Conservation (phyloP, 35 echinoderm and acorn worm species). For the Strongylocentrotus purpuratus region DNA sequence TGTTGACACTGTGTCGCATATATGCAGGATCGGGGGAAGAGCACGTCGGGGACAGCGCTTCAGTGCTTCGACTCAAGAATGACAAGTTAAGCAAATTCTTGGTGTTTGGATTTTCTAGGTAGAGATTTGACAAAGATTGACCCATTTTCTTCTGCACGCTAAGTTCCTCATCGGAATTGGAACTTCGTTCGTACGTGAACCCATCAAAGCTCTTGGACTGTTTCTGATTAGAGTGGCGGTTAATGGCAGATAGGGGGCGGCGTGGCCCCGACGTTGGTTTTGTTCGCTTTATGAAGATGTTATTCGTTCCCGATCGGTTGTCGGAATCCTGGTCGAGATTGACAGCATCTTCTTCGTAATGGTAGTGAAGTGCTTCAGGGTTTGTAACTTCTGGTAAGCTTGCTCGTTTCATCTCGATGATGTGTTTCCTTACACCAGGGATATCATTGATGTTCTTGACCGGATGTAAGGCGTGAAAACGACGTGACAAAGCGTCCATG, state of each 20-base stretch:
- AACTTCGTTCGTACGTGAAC: conserved; percentile 11
- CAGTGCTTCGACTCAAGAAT: conserved; percentile 31
- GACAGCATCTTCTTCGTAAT: neutral
- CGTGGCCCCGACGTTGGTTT: neutral
- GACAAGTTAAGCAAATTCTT: conserved; percentile 37
- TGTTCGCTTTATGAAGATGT: conserved; percentile 14
- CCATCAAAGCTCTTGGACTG: conserved; percentile 47
- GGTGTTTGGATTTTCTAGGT: neutral
- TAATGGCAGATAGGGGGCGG: conserved; percentile 36
- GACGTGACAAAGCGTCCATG: conserved; percentile 23
- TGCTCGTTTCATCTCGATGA: conserved; percentile 10
- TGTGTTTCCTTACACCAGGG: neutral
- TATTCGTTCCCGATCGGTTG: neutral
- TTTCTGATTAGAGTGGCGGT: neutral
- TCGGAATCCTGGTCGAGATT: neutral
- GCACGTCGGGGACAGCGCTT: neutral
- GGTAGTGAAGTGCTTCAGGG: neutral
- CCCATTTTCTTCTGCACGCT: conserved; percentile 12
- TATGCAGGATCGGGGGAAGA: neutral
- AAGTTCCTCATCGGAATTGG: conserved; percentile 18
- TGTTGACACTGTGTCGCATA: conserved; percentile 11
- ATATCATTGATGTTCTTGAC: conserved; percentile 21
- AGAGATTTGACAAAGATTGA: neutral
- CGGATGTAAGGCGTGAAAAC: conserved; percentile 42
- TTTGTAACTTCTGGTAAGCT: conserved; percentile 25